A percentile compares a stretch with the other conserved stretches of the same genome.
Evolutionary conservation across 2,113 vertebrate species (phyloP).

Genomic region (Azemiops feae): DNA sequence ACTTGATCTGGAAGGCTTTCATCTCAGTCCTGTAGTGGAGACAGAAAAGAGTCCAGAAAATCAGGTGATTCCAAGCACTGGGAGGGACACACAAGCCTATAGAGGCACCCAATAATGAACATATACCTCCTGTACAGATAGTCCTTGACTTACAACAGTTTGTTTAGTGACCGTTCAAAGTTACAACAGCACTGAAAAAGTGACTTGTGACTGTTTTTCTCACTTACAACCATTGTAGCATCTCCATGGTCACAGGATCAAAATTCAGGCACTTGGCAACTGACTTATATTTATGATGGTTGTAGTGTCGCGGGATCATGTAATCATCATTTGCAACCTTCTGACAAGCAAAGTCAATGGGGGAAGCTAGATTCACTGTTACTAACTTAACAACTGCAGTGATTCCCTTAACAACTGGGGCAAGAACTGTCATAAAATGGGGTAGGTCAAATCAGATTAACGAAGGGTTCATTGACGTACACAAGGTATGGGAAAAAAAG

Average conservation of each 20-base stretch:
- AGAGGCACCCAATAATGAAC: background rate
- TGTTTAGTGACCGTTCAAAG: background rate
- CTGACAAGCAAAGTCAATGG: background rate
- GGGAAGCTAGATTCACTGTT: background rate
- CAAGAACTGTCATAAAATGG: too few species aligned
- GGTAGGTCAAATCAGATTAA: background rate
- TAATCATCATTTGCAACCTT: background rate
- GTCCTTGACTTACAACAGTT: background rate
- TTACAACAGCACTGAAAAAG: background rate
- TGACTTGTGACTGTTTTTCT: background rate
- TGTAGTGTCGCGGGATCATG: background rate
- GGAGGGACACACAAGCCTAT: background rate
- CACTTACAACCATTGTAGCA: background rate
- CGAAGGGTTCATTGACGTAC: background rate
- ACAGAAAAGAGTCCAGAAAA: background rate
- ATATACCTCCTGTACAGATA: background rate
- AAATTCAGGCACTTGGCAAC: background rate
- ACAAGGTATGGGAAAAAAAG: background rate
- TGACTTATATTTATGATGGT: background rate
- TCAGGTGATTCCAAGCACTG: background rate
- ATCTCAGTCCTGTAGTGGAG: background rate
- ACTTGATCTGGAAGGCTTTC: background rate
- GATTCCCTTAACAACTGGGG: background rate
- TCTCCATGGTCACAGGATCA: background rate
- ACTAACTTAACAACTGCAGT: background rate